Evolutionary conservation across 2,888 invertebrate species (phyloP), one percentile per base, ranked within the genome.

Genomic region (Mycalesis mineus): DNA sequence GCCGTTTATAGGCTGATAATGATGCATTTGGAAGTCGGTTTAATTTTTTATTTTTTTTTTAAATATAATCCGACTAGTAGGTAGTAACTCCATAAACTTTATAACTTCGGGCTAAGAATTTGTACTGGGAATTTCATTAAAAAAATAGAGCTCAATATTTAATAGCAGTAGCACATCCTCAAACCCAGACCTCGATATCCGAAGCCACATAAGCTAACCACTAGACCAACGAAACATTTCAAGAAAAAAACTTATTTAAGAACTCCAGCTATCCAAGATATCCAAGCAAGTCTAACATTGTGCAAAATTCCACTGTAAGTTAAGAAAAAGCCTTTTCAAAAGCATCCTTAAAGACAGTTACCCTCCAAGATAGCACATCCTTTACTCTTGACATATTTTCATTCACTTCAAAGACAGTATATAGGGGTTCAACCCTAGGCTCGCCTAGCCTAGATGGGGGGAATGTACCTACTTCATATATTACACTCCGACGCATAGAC

Each of bases 321-420:
- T 29, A 52, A 41, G 33, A 33, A 36, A 42, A 51, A 40, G 15
- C 22, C 42, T 22, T 50, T 41, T 42, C 41, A 52, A 52, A 52
- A 33, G 42, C 42, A 36, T 52, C 52, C 41, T 42, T 33, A 41
- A 42, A 51, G 52, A 33, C 52, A 52, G 52, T 42, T 36, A n/a
- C 41, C 52, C 33, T n/a, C n/a, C n/a, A 64, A 64, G 66, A 65
- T 68, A 72, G 73, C 56, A 50, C 41, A 45, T 59, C 54, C 70
- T 70, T 68, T 68, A 56, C 66, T 63, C 78, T 78, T 80, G 79
- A 80, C 79, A 80, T 74, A 80, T 75, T 78, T 79, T 76, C 76
- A 72, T 57, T 74, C 73, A 75, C 70, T 74, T 78, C 79, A 79
- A 78, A 79, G 78, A 57, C 67, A n/a, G 60, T 67, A 72, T 68